Percentiles rank a stretch among this genome's conserved stretches.
These are phyloP conservation scores for Meandrusa payeni DNA, from an alignment of 2,888 invertebrate species.

Conservation along the genomic window DNA sequence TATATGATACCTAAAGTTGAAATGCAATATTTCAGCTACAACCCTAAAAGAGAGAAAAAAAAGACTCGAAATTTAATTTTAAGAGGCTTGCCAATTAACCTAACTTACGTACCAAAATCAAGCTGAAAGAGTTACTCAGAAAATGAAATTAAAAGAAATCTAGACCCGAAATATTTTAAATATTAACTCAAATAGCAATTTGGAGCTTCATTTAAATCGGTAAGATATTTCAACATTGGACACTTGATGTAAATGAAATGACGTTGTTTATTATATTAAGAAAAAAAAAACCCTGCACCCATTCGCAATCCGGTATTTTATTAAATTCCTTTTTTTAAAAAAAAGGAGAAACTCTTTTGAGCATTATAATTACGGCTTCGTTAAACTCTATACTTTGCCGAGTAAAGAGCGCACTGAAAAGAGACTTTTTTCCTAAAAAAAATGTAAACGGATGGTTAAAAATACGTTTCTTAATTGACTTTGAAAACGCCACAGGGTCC, in stretches of 20 bases:
- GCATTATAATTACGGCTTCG: slow-evolving; percentile 68
- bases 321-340: slow-evolving; percentile 45
- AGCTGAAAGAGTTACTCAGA: slow-evolving; percentile 12
- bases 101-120: slow-evolving; percentile 9
- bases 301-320: slow-evolving; percentile 56
- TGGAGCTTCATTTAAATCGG: slow-evolving; percentile 15
- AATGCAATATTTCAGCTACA: no score
- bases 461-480: slow-evolving; percentile 49
- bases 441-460: slow-evolving; percentile 51
- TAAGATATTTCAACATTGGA: slow-evolving; percentile 24
- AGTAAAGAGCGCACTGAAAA: slow-evolving; percentile 59
- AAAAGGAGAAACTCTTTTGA: slow-evolving; percentile 57
- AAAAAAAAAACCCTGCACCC: slow-evolving; percentile 27
- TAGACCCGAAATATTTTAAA: slow-evolving; percentile 11
- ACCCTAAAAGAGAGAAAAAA: no score
- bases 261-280: slow-evolving; percentile 30
- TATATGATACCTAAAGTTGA: no score
- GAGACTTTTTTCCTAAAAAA: slow-evolving; percentile 49
- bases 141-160: slow-evolving; percentile 11
- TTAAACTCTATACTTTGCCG: slow-evolving; percentile 64
- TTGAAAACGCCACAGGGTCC: slow-evolving; percentile 41
- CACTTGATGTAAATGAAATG: slow-evolving; percentile 27
- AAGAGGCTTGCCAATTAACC: slow-evolving; percentile 21
- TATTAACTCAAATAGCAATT: slow-evolving; percentile 7
- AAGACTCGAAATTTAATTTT: no score